phyloP scores from a whole-genome alignment of 2,113 vertebrate species.

The Pongo abelii region DNA sequence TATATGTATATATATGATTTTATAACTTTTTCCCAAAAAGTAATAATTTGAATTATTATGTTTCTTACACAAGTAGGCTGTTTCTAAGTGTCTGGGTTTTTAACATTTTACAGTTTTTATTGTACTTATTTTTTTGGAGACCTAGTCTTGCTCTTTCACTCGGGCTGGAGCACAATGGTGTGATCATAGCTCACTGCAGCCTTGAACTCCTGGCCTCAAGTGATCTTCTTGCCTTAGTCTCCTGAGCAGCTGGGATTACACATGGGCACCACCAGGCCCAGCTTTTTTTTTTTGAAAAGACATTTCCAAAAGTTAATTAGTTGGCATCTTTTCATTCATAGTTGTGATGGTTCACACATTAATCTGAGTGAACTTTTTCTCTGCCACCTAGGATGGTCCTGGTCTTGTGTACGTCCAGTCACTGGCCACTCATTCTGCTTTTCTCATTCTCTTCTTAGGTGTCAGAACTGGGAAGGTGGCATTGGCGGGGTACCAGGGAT shows the following conservation, averaged over 20 bases:
- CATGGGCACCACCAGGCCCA: not conserved
- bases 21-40: not conserved
- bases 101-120: not conserved
- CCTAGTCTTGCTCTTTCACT: not conserved
- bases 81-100: not conserved
- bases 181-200: not conserved
- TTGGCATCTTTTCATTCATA: not conserved
- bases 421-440: not conserved
- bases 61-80: not conserved
- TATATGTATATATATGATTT: not conserved
- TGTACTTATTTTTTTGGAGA: not conserved
- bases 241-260: not conserved
- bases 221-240: not conserved
- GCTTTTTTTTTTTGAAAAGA: not conserved
- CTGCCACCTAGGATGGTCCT: not conserved
- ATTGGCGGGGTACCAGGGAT: conserved; percentile 95
- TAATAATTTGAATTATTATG: not conserved
- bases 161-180: not conserved
- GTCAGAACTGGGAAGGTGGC: conserved; percentile 99
- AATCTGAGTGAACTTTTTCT: not conserved
- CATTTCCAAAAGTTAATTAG: not conserved
- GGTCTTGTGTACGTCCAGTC: too few species aligned
- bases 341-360: not conserved
- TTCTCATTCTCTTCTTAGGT: conserved; percentile 82
- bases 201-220: not conserved